Conservation (phyloP, 2,888 invertebrate genomes). For the Lymantria monacha region DNA sequence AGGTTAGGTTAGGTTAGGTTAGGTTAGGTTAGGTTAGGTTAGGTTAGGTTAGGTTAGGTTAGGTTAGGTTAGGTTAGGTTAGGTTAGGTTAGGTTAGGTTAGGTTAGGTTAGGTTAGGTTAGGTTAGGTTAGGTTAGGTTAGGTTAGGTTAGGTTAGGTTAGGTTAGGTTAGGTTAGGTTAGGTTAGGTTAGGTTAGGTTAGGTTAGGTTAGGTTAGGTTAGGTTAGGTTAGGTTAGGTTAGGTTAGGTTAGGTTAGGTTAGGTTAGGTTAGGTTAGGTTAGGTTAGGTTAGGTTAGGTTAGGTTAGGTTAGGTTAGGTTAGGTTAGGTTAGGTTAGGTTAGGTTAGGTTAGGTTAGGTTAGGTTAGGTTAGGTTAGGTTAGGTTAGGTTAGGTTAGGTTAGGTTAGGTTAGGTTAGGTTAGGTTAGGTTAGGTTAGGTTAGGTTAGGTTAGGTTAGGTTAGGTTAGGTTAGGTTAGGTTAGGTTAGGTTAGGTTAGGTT, state of each 20-base stretch:
- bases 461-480: conserved; percentile 7
- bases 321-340: conserved; percentile 8
- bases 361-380: conserved; percentile 3
- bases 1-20: conserved; percentile 8
- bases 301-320: conserved; percentile 8
- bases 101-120: conserved; percentile 6
- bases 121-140: conserved; percentile 7
- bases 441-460: conserved; percentile 8
- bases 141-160: conserved; percentile 8
- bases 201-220: conserved; percentile 8
- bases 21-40: conserved; percentile 4
- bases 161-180: conserved; percentile 8
- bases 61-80: conserved; percentile 12
- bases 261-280: conserved; percentile 7
- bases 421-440: conserved; percentile 7
- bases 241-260: conserved; percentile 8
- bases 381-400: conserved; percentile 7
- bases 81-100: conserved; percentile 8
- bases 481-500: conserved; percentile 7
- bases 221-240: conserved; percentile 8
- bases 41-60: conserved; percentile 12
- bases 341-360: conserved; percentile 2
- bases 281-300: conserved; percentile 1
- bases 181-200: conserved; percentile 8
- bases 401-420: conserved; percentile 8